These are phyloP conservation scores for Tokudaia tokunoshimensis DNA, from an alignment of 2,797 vertebrate genomes.

Conservation along the genomic window DNA sequence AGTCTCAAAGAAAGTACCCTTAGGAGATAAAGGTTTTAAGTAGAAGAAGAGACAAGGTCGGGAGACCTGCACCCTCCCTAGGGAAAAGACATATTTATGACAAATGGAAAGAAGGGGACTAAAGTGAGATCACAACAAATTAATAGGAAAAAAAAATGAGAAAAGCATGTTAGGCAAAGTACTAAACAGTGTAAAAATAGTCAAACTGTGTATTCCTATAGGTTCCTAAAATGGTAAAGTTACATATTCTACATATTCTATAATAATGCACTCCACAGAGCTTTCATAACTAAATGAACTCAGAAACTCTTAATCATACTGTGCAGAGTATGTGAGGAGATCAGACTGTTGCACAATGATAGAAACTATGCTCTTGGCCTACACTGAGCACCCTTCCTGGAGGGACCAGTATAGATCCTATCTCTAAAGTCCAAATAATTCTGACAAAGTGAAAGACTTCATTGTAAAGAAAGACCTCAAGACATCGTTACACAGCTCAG, in stretches of 20 bases:
- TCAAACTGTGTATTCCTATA: not conserved
- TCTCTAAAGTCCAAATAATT: conserved; percentile 27
- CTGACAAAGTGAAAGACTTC: not conserved
- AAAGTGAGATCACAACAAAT: not conserved
- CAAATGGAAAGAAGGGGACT: not conserved
- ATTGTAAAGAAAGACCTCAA: not conserved
- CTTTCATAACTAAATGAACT: conserved; percentile 63
- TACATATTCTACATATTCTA: conserved; percentile 59
- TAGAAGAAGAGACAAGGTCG: not conserved
- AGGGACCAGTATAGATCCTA: not conserved
- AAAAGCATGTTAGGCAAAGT: not conserved
- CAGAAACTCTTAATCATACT: conserved; percentile 61
- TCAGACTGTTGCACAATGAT: not conserved
- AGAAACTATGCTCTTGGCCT: not conserved
- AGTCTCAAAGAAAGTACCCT: not conserved
- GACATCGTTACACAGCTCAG: not conserved
- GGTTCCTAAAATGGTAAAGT: conserved; percentile 37
- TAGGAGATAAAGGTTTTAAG: conserved; percentile 54
- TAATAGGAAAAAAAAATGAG: not conserved
- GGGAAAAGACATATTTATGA: conserved; percentile 67
- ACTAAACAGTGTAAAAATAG: conserved; percentile 45
- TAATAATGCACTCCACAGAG: conserved; percentile 64
- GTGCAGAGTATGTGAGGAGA: conserved; percentile 2
- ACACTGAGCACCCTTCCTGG: conserved; percentile 2
- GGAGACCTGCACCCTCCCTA: not conserved